These are phyloP conservation scores for Amblyopsis rosae DNA, from an alignment of 2,113 vertebrate genomes.

Conservation along the genomic window DNA sequence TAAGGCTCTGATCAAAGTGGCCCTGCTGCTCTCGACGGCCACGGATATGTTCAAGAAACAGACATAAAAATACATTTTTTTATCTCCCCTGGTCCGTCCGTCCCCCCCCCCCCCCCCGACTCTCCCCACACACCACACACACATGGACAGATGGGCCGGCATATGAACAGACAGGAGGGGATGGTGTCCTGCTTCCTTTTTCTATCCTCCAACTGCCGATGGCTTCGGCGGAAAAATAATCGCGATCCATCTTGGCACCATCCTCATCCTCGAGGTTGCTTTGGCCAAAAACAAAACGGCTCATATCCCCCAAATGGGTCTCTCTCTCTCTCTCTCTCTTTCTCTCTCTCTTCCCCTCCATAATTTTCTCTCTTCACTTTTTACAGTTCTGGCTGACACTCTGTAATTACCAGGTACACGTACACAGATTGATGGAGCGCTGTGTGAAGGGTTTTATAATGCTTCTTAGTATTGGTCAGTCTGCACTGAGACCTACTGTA, in stretches of 20 bases:
- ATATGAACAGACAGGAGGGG: constrained; percentile 13
- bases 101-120: no score
- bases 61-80: constrained; percentile 48
- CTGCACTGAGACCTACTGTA: neutral
- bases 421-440: neutral
- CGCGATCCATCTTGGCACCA: constrained; percentile 60
- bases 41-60: constrained; percentile 71
- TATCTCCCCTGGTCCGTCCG: constrained; percentile 67
- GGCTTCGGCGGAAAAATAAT: constrained; percentile 57
- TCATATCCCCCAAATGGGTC: constrained; percentile 49
- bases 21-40: constrained; percentile 68
- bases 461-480: neutral
- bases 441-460: neutral
- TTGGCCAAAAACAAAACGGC: constrained; percentile 53
- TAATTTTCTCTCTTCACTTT: constrained; percentile 28
- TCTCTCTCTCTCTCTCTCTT: constrained; percentile 13
- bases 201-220: constrained; percentile 68
- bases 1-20: constrained; percentile 80
- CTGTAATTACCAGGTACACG: neutral
- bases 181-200: constrained; percentile 71
- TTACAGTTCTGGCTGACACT: neutral
- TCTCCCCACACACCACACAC: constrained; percentile 31
- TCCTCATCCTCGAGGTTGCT: constrained; percentile 43
- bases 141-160: constrained; percentile 44
- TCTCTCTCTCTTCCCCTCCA: neutral